Conservation (phyloP, 2,888 invertebrate genomes). For the Drosophila meridionalis region DNA sequence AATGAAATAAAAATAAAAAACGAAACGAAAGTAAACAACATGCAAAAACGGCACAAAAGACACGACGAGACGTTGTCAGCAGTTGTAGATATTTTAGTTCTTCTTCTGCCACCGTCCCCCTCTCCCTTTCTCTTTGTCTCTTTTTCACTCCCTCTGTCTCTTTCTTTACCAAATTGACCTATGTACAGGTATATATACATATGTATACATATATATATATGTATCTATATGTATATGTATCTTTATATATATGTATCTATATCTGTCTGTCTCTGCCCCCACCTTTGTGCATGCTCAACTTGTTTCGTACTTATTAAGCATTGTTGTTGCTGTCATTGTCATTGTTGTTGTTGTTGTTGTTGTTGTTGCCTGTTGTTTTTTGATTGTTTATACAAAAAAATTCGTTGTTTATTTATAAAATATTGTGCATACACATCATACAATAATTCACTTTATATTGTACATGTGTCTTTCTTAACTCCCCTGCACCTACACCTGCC, state of each 20-base stretch:
- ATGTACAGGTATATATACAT: constrained; percentile 8
- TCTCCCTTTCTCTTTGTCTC: too few species aligned
- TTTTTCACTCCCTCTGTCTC: constrained; percentile 8
- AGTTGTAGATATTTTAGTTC: constrained; percentile 25
- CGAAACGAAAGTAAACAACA: constrained; percentile 64
- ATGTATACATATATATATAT: neutral
- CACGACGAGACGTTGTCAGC: constrained; percentile 67
- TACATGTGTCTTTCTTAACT: constrained; percentile 41
- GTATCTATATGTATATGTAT: constrained; percentile 2
- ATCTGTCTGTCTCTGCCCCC: constrained; percentile 2
- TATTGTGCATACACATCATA: constrained; percentile 71
- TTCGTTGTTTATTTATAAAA: constrained; percentile 68
- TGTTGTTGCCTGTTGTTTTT: constrained; percentile 32
- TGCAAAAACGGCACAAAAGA: constrained; percentile 62
- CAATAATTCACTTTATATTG: constrained; percentile 59
- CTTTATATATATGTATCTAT: constrained; percentile 9
- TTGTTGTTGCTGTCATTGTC: constrained; percentile 10
- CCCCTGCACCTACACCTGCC: neutral
- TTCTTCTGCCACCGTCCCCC: neutral
- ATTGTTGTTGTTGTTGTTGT: constrained; percentile 6
- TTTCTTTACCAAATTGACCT: constrained; percentile 38
- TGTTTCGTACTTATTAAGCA: constrained; percentile 41
- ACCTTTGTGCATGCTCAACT: constrained; percentile 48
- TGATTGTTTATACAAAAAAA: constrained; percentile 59
- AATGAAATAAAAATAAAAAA: constrained; percentile 45